Evolutionary conservation across 2,113 vertebrate species (phyloP), one percentile per base, ranked within the genome.

Genomic region (Salminus brasiliensis): DNA sequence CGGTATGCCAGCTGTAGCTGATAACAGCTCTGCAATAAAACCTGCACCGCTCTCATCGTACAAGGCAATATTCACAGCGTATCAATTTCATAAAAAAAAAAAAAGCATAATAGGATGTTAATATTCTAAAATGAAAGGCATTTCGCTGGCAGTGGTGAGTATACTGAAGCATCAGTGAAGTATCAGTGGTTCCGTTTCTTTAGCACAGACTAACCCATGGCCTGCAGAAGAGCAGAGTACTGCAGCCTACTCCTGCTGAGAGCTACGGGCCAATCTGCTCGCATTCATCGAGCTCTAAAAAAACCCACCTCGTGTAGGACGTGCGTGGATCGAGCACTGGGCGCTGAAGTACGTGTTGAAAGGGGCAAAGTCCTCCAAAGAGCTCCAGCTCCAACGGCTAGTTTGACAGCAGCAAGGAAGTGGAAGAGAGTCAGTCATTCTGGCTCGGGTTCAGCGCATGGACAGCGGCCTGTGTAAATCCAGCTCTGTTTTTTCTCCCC

Each of bases 321-420:
- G 10, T 36, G 52, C 43, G 66, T 76, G 29, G 67, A 74, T 67
- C 43, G 18, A 72, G 29, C 13, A 74, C 75, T 68, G 52, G 72
- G 68, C 27, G 41, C 27, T 59, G 73, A 76, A 79, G 67, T 72
- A 76, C 41, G 81, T 76, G 72, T 70, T 83, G 70, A 79, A 83
- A 78, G 76, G 66, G n/a, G 18, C 4, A 29, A 29, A 78, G 66
- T 70, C 66, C 60, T 78, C 66, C 29, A 45, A 78, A 78, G 62
- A 78, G 39, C 29, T 70, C 18, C 18, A 83, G 65, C 71, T 79
- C 25, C 13, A 10, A 78, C 15, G 45, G n/a, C 25, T 63, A 36
- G 55, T 70, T 74, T 79, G 76, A 79, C 65, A 53, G 32, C 59
- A 70, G 70, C 36, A 67, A 74, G 67, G 72, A 83, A 66, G 59